Base-by-base conservation (phyloP, 37 sponge, comb jelly and placozoan genomes). In the Amphimedon queenslandica region DNA sequence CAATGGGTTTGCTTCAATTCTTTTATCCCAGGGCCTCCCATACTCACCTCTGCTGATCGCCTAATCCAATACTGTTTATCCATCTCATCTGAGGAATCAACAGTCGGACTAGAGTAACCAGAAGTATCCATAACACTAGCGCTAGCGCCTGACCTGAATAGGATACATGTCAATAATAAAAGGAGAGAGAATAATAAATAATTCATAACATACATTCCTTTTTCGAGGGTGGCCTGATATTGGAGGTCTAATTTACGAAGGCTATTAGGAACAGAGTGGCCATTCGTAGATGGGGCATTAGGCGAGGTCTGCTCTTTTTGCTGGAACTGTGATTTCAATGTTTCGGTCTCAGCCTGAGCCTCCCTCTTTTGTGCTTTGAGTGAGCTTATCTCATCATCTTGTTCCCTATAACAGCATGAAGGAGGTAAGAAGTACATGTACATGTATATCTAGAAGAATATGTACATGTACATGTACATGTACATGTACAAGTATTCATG, bases 121-220 rank as follows among this genome's bases (percentile, higher is more conserved):
- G 61, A 60, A n/a, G 61, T 60, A n/a, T 60, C 61, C 27, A 60
- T n/a, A 11, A 11, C 61, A n/a, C 61, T 60, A 11, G 27, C 28
- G 21, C 13, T 13, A 47, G 13, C 51, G n/a, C 53, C 13, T 18
- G 53, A 47, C 21, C 61, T 60, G 51, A 25, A 11, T 11, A 60
- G 61, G 27, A 25, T n/a, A 60, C 27, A 25, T 60, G 28, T 60
- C 28, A 60, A 11, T 25, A 25, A 60, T n/a, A n/a, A 6, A 60
- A 6, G 21, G 28, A 25, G 5, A 60, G 23, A n/a, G 61, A 60
- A n/a, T 25, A 60, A 6, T n/a, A n/a, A n/a, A n/a, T n/a, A n/a
- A n/a, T n/a, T n/a, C n/a, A n/a, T n/a, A n/a, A 60, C 61, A n/a
- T 25, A 60, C 61, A 60, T 6, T 60, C 61, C 61, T 60, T 60